Base-by-base conservation (phyloP, 2,113 vertebrate genomes). In the Anas platyrhynchos region DNA sequence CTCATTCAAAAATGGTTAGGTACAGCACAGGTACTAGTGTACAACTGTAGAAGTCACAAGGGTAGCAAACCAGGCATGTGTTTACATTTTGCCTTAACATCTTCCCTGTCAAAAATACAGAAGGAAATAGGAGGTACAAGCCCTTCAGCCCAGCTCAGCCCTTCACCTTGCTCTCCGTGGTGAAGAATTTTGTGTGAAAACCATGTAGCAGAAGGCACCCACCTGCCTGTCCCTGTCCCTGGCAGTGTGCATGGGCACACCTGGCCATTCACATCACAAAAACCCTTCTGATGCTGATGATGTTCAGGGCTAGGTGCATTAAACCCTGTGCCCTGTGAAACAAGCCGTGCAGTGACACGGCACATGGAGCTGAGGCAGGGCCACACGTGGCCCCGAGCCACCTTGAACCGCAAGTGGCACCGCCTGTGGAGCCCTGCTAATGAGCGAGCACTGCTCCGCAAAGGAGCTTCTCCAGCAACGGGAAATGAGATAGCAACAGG, bases 331-430 rank as follows among this genome's bases (percentile, higher is more conserved):
- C 23, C 76, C 31, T 61, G 17, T 9, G 55, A 65, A 27, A 81
- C 3, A 54, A 69, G 29, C 25, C 25, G 1, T 9, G 29, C 41
- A 36, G 7, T 13, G 16, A 27, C 5, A 21, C 0, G 0, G 17
- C 44, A n/a, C 14, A 12, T 25, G 67, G 36, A 63, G 34, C 25
- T 48, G 58, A 44, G 15, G 54, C 41, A 63, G 34, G 67, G 65
- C n/a, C 44, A 48, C n/a, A 26, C 0, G 0, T 10, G 9, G 23
- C 14, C 78, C 73, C 2, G 7, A 71, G 22, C 43, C 74, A 65
- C 43, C 23, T 65, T 6, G 1, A 59, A 78, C 7, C 3, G 6
- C 0, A 0, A 25, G 38, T 22, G 16, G 44, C 46, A 61, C 62
- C 0, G 0, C 55, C 58, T 36, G 14, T 52, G 65, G 54, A 74